Base-by-base conservation (phyloP, 2,113 vertebrate genomes). In the Glareola pratincola region DNA sequence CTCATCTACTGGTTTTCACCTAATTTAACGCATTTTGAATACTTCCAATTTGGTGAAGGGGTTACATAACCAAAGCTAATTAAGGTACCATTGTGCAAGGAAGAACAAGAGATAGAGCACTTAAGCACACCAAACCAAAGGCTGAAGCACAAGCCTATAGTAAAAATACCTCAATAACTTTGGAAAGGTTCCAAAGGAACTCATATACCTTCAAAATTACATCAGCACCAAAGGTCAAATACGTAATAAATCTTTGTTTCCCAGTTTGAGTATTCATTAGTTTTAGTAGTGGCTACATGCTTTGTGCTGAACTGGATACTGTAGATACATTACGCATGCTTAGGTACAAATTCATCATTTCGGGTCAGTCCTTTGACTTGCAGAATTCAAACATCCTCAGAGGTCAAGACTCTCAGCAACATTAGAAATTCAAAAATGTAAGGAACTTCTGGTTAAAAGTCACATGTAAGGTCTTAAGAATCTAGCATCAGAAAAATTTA, bases 1-100 rank as follows among this genome's bases (percentile, higher is more conserved):
- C 19, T 93, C 62, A 76, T 57, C 56, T 34, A 53, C 15, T 20
- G 62, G 39, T 50, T 81, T 77, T 74, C 69, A 30, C 66, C 36
- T 56, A 64, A 83, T 72, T 83, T 79, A 83, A 90, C 2, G 1
- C 77, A 57, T 45, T 93, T 63, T 79, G 59, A 92, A 78, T 63
- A 60, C 74, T 79, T 68, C 21, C 39, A 92, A 32, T 89, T 87
- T 75, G 64, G 81, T 81, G 76, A 81, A 86, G 41, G 53, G 39
- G 54, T 97, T 94, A 89, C 29, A 84, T 89, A 95, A 97, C 41
- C 22, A 69, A 37, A 62, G 56, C 68, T 93, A 95, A 97, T 85
- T 77, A 90, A 94, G 68, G 37, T 36, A 77, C 59, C 27, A 81
- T 24, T 51, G 57, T 62, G 71, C 62, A 85, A 90, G 57, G 43